Evolutionary conservation across 1,140 invertebrate species (phyloP).

Genomic region (Camponotus vicinus): DNA sequence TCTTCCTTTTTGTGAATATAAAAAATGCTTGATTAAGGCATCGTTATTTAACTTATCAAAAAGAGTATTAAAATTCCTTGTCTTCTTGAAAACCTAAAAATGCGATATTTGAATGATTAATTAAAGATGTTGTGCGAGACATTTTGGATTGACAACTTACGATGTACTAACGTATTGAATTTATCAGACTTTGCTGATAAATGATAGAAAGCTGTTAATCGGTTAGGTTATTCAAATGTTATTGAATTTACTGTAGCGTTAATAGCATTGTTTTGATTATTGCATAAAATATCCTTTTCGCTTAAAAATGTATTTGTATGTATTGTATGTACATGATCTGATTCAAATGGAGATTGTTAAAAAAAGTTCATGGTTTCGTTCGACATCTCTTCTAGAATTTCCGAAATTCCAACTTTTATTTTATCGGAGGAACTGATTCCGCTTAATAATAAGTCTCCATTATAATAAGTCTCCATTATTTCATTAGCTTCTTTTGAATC

Average conservation of each 20-base stretch:
- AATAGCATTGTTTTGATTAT: conserved; percentile 50
- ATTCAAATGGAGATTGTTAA: conserved; percentile 15
- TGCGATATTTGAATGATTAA: conserved; percentile 46
- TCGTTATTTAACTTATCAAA: conserved; percentile 50
- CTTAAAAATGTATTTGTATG: conserved; percentile 64
- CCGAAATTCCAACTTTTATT: conserved; percentile 61
- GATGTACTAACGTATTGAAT: conserved; percentile 16
- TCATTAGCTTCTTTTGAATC: conserved; percentile 41
- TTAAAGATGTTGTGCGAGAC: background rate
- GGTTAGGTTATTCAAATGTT: conserved; percentile 38
- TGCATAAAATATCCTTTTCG: conserved; percentile 50
- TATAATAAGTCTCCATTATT: background rate
- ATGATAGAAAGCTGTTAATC: background rate
- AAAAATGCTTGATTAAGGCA: conserved; percentile 31
- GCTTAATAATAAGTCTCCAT: conserved; percentile 18
- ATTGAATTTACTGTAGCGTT: conserved; percentile 41
- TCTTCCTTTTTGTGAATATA: conserved; percentile 46
- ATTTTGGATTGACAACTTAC: conserved; percentile 6
- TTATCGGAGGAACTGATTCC: conserved; percentile 68
- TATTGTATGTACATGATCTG: conserved; percentile 51
- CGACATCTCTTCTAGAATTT: conserved; percentile 60
- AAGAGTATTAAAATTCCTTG: conserved; percentile 37
- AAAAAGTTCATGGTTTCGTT: conserved; percentile 62
- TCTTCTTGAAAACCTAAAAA: conserved; percentile 30
- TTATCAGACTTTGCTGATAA: conserved; percentile 29